phyloP scores from a whole-genome alignment of 2,797 vertebrate genomes.

The Margarornis squamiger region DNA sequence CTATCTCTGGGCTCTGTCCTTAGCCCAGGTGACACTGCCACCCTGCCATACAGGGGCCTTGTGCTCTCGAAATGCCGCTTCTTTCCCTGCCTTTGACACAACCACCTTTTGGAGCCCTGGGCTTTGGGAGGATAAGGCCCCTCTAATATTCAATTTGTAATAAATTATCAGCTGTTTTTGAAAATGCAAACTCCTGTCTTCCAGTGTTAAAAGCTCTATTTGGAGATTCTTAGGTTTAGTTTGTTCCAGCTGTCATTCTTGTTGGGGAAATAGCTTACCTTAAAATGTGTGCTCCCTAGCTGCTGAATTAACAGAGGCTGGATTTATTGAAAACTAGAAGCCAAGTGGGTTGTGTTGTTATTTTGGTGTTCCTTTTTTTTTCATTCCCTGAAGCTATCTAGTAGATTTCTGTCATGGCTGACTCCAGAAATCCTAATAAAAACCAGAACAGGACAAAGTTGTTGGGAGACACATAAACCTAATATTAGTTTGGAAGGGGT shows the following conservation, averaged over 20 bases:
- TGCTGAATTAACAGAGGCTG: background rate
- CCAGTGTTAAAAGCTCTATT: background rate
- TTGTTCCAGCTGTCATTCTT: background rate
- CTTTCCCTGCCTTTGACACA: background rate
- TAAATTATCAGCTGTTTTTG: background rate
- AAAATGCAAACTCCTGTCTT: background rate
- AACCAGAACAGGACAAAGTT: slow-evolving; percentile 31
- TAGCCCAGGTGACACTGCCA: background rate
- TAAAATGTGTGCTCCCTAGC: background rate
- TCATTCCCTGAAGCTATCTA: background rate
- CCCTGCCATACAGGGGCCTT: background rate
- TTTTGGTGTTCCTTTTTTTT: background rate
- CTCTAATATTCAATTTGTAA: background rate
- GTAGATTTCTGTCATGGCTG: background rate
- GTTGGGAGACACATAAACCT: slow-evolving; percentile 16
- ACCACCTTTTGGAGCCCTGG: background rate
- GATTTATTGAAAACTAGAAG: background rate
- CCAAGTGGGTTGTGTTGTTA: background rate
- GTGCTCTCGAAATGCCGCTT: background rate
- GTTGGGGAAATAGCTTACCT: background rate
- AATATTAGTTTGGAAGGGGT: slow-evolving; percentile 40
- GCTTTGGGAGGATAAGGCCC: background rate
- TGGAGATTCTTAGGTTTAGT: background rate
- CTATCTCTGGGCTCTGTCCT: background rate
- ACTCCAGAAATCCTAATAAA: background rate